phyloP scores from a whole-genome alignment of 2,113 vertebrate genomes.

The Oophaga pumilio region DNA sequence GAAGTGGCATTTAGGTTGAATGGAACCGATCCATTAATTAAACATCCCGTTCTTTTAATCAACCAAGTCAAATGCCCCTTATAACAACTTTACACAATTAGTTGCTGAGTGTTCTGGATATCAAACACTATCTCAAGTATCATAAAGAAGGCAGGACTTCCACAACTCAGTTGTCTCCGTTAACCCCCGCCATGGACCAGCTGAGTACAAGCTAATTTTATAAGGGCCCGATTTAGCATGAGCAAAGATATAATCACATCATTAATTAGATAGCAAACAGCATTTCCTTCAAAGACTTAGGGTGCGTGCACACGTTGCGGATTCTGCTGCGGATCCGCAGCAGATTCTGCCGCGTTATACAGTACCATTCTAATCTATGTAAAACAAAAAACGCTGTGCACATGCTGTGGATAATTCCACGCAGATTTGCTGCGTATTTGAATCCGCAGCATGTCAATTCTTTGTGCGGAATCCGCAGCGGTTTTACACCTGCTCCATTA shows the following conservation, averaged over 20 bases:
- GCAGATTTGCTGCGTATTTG: no score
- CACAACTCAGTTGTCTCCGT: not conserved
- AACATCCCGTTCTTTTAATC: constrained; percentile 54
- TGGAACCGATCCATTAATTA: constrained; percentile 52
- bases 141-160: not conserved
- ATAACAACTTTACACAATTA: constrained; percentile 48
- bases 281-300: not conserved
- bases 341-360: no score
- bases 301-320: no score
- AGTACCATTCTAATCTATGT: no score
- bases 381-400: no score
- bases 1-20: constrained; percentile 57
- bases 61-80: constrained; percentile 46
- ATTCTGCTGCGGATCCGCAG: no score
- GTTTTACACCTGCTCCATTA: no score
- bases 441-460: no score
- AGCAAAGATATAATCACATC: not conserved
- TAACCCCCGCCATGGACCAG: not conserved
- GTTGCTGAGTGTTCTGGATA: constrained; percentile 1
- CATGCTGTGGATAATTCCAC: no score
- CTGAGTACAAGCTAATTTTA: not conserved
- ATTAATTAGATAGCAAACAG: not conserved
- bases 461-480: no score
- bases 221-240: not conserved
- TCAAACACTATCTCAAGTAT: constrained; percentile 39